Conservation (phyloP, 35 echinoderm and acorn worm species). For the Ophioderma brevispina region DNA sequence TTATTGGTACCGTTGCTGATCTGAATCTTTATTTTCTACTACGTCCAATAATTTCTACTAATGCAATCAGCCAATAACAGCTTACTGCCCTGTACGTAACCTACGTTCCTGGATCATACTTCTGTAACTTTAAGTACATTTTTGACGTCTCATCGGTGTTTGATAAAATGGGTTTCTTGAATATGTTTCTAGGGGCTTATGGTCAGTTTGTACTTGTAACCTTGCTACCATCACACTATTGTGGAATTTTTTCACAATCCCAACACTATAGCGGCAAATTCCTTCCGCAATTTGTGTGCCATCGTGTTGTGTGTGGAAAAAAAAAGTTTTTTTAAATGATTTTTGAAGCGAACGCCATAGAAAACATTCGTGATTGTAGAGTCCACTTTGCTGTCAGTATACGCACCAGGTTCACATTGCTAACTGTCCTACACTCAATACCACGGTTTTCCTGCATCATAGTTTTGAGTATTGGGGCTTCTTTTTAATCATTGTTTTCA, state of each 20-base stretch:
- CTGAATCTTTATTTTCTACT: conserved; percentile 35
- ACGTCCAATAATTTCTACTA: conserved; percentile 9
- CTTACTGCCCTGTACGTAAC: conserved; percentile 15
- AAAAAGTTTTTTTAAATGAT: too few relatives aligned
- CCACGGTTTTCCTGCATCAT: neutral
- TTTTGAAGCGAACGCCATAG: conserved; percentile 32
- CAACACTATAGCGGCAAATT: conserved; percentile 36
- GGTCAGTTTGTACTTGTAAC: conserved; percentile 26
- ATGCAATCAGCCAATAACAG: conserved; percentile 29
- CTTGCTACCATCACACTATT: conserved; percentile 22
- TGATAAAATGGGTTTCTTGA: conserved; percentile 38
- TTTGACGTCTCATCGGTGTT: conserved; percentile 20
- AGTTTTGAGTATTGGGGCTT: neutral
- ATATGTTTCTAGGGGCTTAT: conserved; percentile 36
- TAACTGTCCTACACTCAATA: neutral
- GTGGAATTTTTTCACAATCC: conserved; percentile 24
- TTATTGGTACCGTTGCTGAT: conserved; percentile 11
- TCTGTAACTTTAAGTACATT: conserved; percentile 52
- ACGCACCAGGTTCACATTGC: neutral
- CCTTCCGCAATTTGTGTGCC: conserved; percentile 63
- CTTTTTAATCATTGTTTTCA: neutral
- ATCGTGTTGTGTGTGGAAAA: conserved; percentile 16
- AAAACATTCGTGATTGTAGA: neutral
- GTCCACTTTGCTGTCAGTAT: neutral
- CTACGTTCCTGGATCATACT: conserved; percentile 27